Evolutionary conservation across 92 coral and sea anemone species (phyloP).

Genomic region (Metridium senile): DNA sequence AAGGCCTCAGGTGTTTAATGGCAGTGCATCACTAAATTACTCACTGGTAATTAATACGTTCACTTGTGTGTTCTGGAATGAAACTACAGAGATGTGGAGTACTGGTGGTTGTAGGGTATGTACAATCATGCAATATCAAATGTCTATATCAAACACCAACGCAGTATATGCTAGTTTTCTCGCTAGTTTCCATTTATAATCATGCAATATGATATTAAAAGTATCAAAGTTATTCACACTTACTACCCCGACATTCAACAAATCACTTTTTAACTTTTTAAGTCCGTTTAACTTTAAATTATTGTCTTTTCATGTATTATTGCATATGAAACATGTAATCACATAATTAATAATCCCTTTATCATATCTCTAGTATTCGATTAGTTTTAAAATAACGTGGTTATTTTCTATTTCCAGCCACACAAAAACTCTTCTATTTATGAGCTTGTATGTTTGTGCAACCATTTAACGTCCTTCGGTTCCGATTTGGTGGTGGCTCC

Average conservation of each 20-base stretch:
- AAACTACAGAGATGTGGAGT: slow-evolving; percentile 64
- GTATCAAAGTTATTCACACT: too few relatives aligned
- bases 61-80: slow-evolving; percentile 76
- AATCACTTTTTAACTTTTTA: too few relatives aligned
- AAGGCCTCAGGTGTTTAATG: slow-evolving; percentile 40
- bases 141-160: too few relatives aligned
- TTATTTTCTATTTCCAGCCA: slow-evolving; percentile 42
- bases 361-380: not conserved
- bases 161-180: too few relatives aligned
- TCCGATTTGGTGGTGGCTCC: slow-evolving; percentile 79
- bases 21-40: slow-evolving; percentile 41
- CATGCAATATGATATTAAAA: too few relatives aligned
- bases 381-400: not conserved
- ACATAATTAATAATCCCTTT: too few relatives aligned
- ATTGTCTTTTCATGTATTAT: too few relatives aligned
- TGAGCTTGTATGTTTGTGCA: slow-evolving; percentile 69
- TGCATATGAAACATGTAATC: too few relatives aligned
- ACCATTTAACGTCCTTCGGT: slow-evolving; percentile 87
- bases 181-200: too few relatives aligned
- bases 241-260: too few relatives aligned
- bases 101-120: slow-evolving; percentile 77
- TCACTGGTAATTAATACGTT: slow-evolving; percentile 57
- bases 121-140: too few relatives aligned
- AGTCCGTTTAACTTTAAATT: too few relatives aligned
- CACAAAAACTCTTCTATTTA: slow-evolving; percentile 68